phyloP scores from a whole-genome alignment of 2,797 vertebrate genomes.

The Rhadinocentrus ornatus region DNA sequence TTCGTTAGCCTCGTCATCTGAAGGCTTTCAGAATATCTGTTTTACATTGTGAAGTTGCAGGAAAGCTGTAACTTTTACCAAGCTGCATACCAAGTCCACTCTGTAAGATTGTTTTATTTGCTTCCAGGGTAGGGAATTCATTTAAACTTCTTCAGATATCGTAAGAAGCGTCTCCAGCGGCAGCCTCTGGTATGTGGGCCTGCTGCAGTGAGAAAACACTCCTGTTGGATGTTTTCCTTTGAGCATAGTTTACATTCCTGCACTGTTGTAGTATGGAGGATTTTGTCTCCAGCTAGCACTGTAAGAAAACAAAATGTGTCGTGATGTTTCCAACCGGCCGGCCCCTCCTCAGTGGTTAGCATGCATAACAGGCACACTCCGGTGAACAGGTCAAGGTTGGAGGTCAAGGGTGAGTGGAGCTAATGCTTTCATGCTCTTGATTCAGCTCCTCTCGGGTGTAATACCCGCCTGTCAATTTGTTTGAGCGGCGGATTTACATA shows the following conservation, averaged over 20 bases:
- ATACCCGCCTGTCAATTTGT: constrained; percentile 84
- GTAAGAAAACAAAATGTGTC: constrained; percentile 55
- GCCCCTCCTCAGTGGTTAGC: constrained; percentile 65
- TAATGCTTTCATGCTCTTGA: constrained; percentile 83
- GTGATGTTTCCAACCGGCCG: constrained; percentile 39
- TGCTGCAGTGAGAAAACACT: constrained; percentile 27
- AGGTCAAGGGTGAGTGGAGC: constrained; percentile 79
- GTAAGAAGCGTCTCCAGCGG: constrained; percentile 28
- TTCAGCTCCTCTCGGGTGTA: constrained; percentile 82
- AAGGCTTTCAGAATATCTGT: neutral
- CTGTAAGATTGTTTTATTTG: constrained; percentile 20
- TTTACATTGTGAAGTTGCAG: neutral
- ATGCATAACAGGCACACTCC: constrained; percentile 79
- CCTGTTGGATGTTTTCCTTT: constrained; percentile 55
- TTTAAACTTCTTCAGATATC: constrained; percentile 39
- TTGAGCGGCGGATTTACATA: constrained; percentile 86
- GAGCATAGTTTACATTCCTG: constrained; percentile 52
- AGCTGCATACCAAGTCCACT: neutral
- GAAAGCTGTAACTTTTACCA: neutral
- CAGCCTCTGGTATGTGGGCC: constrained; percentile 23
- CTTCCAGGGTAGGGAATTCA: constrained; percentile 34
- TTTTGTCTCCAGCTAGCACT: constrained; percentile 36
- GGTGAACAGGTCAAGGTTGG: constrained; percentile 76
- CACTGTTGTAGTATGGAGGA: constrained; percentile 25
- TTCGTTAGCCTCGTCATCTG: neutral